Evolutionary conservation across 2,888 invertebrate species (phyloP), one percentile per base, ranked within the genome.

Genomic region (Hanleya hanleyi): DNA sequence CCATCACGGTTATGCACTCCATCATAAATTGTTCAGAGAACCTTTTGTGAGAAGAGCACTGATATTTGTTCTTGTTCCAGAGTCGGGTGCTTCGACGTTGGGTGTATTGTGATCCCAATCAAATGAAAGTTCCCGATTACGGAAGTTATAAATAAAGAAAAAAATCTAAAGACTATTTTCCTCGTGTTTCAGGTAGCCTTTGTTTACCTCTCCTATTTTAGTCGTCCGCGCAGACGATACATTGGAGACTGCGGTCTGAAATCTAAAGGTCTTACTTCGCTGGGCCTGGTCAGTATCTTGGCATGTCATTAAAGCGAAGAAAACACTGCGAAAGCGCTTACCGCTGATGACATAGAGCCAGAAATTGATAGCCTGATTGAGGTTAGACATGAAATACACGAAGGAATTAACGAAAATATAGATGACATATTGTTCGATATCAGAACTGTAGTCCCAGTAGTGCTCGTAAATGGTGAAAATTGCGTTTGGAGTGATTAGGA

Each of bases 291-390:
- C 32, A 22, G 22, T 29, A 4, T 26, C 29, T 3, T 26, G 22
- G 9, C 57, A 57, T 4, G 57, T 57, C 15, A 57, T 57, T 3
- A 57, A 15, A 1, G 57, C 57, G 4, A 57, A 15, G 57, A 57
- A 57, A 1, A 29, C 57, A 4, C 1, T 18, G 1, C 57, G 5
- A 26, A 57, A 57, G 22, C 57, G 57, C 29, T 32, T 4, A 1
- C 57, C 57, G 57, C 57, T 57, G 26, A 57, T 32, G 12, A 57
- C 22, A 32, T 57, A 57, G 18, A 57, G 26, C 18, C 18, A 57
- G 57, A 57, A 57, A 26, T 57, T 57, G 32, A 57, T 57, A 26
- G 32, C 57, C 18, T 57, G 57, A 32, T 57, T 57, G 26, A 57
- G 29, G 29, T 29, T 4, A 32, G 57, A 57, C 57, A 57, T 4